Percentiles rank a stretch among this genome's conserved stretches.
phyloP scores from a whole-genome alignment of 2,113 vertebrate species.

The Chloroceryle aenea region DNA sequence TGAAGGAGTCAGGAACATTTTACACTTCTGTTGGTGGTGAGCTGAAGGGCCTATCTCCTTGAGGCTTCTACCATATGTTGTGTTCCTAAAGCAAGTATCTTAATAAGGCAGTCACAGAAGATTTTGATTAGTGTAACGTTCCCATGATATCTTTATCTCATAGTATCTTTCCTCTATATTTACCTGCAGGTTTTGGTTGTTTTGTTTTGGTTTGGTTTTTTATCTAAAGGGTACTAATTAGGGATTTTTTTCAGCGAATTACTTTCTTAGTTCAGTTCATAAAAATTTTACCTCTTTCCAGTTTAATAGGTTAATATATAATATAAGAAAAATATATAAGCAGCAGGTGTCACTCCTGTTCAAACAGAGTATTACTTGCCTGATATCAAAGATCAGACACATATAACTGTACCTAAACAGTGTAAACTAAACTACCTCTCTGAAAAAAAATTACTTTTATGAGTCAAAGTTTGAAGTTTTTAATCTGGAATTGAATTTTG shows the following conservation, averaged over 20 bases:
- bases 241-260: neutral
- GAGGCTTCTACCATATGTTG: slow-evolving; percentile 58
- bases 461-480: neutral
- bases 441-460: neutral
- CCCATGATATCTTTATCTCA: slow-evolving; percentile 76
- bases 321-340: neutral
- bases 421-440: neutral
- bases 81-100: slow-evolving; percentile 64
- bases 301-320: neutral
- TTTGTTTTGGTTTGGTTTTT: no score
- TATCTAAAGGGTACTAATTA: neutral
- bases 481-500: neutral
- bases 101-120: slow-evolving; percentile 70
- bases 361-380: neutral
- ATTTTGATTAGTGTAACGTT: slow-evolving; percentile 59
- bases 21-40: slow-evolving; percentile 50
- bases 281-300: neutral
- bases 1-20: slow-evolving; percentile 62
- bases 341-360: neutral
- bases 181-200: neutral
- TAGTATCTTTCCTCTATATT: neutral
- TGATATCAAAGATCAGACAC: neutral
- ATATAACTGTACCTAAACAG: neutral
- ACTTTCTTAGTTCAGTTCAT: neutral
- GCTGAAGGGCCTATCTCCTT: slow-evolving; percentile 35